phyloP scores from a whole-genome alignment of 2,888 invertebrate species.

The Resseliella maxima region DNA sequence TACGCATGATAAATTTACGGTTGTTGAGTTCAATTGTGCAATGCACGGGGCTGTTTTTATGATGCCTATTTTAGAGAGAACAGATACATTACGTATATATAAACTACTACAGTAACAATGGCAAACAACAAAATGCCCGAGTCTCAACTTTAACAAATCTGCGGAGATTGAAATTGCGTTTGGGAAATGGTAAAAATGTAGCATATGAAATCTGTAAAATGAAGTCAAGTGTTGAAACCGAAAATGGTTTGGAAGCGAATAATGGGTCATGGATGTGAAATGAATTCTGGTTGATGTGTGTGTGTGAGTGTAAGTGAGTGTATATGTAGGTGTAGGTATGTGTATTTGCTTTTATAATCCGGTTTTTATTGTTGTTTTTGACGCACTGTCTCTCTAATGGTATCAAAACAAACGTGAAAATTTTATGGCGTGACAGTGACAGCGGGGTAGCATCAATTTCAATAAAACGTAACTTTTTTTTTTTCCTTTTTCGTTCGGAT shows the following conservation, averaged over 20 bases:
- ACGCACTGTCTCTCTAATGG: background rate
- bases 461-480: conserved; percentile 1
- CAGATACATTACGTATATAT: background rate
- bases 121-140: background rate
- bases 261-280: background rate
- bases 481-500: background rate
- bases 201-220: background rate
- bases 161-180: background rate
- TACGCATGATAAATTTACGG: conserved; percentile 46
- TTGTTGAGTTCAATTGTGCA: background rate
- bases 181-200: background rate
- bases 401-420: conserved; percentile 26
- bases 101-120: background rate
- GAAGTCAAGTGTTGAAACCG: background rate
- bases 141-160: background rate
- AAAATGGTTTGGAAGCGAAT: conserved; percentile 25
- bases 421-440: conserved; percentile 44
- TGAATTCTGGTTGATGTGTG: conserved; percentile 39
- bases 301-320: too few species aligned
- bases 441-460: conserved; percentile 44
- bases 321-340: too few species aligned
- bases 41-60: conserved; percentile 41
- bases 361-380: conserved; percentile 37
- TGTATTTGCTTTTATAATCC: conserved; percentile 49
- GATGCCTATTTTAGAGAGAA: conserved; percentile 2